Percentiles rank a stretch among this genome's conserved stretches.
These are phyloP conservation scores for Danionella dracula DNA, from an alignment of 2,797 vertebrate species.

Conservation along the genomic window DNA sequence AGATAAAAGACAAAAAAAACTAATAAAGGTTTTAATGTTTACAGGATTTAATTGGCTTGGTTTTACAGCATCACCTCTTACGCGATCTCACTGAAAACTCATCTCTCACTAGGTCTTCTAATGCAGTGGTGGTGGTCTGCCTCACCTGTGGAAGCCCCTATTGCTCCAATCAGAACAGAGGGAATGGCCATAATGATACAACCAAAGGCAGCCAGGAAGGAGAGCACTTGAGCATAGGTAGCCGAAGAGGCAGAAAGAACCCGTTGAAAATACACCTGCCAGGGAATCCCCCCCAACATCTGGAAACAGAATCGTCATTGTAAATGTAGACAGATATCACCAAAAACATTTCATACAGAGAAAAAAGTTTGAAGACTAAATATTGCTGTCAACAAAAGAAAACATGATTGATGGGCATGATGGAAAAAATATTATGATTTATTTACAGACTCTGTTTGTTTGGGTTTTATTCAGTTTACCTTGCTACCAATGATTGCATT, in stretches of 20 bases:
- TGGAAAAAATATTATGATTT: no score
- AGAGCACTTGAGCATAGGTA: conserved; percentile 92
- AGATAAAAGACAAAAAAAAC: no score
- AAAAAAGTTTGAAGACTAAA: background rate
- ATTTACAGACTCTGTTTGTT: background rate
- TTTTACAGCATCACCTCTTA: no score
- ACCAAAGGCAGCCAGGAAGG: conserved; percentile 91
- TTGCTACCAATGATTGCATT: background rate
- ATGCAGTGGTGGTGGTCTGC: background rate
- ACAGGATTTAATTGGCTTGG: no score
- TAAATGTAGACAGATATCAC: conserved; percentile 41
- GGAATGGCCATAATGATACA: conserved; percentile 95
- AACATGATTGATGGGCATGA: no score
- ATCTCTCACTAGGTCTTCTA: no score
- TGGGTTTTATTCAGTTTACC: background rate
- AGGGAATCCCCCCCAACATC: conserved; percentile 94
- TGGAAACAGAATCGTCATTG: conserved; percentile 57
- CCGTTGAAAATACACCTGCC: conserved; percentile 97
- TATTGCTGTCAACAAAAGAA: background rate
- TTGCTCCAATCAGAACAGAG: conserved; percentile 88
- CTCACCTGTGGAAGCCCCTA: conserved; percentile 93
- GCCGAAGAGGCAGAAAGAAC: conserved; percentile 95
- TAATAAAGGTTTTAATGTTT: no score
- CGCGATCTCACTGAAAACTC: no score
- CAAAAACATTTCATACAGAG: background rate